Evolutionary conservation across 1,140 invertebrate genomes (phyloP), one percentile per base, ranked within the genome.

Genomic region (Leptinotarsa lineolata): DNA sequence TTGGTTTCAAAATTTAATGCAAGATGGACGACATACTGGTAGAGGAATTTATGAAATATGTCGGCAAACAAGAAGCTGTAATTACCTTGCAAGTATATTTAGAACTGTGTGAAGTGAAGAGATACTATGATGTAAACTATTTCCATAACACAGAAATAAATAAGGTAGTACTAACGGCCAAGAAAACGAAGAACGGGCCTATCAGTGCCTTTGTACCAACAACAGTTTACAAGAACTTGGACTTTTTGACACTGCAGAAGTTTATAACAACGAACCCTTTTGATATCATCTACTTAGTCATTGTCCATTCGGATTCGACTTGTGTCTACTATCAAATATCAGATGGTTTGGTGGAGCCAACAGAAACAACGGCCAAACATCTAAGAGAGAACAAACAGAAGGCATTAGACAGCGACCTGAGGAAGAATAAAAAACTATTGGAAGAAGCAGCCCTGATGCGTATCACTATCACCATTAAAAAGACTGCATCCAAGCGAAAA

Each of bases 61-160:
- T 63, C 4, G 11, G n/a, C 4, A 44, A 45, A 63, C 22, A 71
- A 45, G 69, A 71, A 61, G 76, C 79, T 22, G 65, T 72, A 12
- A 70, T 81, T 58, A 74, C 77, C 5, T 45, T 71, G 2, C 80
- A 82, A 74, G 78, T 81, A 21, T 81, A 78, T 66, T 71, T 82
- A 13, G 81, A 82, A 70, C 59, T 82, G 46, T 79, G 77, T 75
- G 81, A 82, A 81, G 74, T 81, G 3, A 81, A 79, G 67, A 76
- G 73, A 68, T 83, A 83, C 45, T 78, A 77, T 72, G 74, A 79
- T 69, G 77, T 81, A 13, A 58, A 75, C 20, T 80, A 80, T 46
- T 66, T 63, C 18, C 80, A 72, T 61, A 68, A 79, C n/a, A 4
- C 60, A n/a, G 45, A 59, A 12, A 58, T 78, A 15, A 45, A 73